Conservation (phyloP, 1,140 invertebrate species). For the Listronotus oregonensis region DNA sequence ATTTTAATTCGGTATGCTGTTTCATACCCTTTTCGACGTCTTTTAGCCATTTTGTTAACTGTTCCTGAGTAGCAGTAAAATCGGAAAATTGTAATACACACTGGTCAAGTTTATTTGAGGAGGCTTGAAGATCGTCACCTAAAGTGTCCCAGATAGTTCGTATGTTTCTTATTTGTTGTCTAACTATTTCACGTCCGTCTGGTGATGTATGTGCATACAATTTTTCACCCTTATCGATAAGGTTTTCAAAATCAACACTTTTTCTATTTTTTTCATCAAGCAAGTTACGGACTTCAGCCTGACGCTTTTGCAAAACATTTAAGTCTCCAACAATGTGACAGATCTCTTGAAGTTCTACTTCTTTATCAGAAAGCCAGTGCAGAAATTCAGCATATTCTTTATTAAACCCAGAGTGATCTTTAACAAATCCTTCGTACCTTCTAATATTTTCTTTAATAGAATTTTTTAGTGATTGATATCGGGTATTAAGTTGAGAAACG, state of each 20-base stretch:
- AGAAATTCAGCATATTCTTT: constrained; percentile 76
- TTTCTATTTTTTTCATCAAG: constrained; percentile 81
- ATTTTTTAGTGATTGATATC: constrained; percentile 86
- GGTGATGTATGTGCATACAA: constrained; percentile 91
- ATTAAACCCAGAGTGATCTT: constrained; percentile 85
- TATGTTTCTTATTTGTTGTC: constrained; percentile 84
- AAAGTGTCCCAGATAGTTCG: constrained; percentile 86
- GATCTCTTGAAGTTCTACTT: constrained; percentile 74
- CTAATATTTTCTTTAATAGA: constrained; percentile 77
- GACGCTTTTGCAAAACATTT: constrained; percentile 80
- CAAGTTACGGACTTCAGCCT: constrained; percentile 81
- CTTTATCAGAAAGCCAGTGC: constrained; percentile 73
- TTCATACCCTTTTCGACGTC: constrained; percentile 92
- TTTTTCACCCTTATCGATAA: constrained; percentile 89
- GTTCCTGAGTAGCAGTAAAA: constrained; percentile 85
- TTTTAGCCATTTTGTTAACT: constrained; percentile 89
- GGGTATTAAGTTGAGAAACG: constrained; percentile 78
- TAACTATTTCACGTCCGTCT: constrained; percentile 88
- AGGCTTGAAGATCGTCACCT: constrained; percentile 78
- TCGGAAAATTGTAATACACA: constrained; percentile 89
- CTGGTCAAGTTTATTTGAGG: constrained; percentile 82
- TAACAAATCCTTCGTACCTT: constrained; percentile 81
- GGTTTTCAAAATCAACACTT: constrained; percentile 79
- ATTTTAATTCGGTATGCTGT: constrained; percentile 87
- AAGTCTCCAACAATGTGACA: constrained; percentile 88